Base-by-base conservation (phyloP, 2,113 vertebrate species). In the Syngnathus typhle region DNA sequence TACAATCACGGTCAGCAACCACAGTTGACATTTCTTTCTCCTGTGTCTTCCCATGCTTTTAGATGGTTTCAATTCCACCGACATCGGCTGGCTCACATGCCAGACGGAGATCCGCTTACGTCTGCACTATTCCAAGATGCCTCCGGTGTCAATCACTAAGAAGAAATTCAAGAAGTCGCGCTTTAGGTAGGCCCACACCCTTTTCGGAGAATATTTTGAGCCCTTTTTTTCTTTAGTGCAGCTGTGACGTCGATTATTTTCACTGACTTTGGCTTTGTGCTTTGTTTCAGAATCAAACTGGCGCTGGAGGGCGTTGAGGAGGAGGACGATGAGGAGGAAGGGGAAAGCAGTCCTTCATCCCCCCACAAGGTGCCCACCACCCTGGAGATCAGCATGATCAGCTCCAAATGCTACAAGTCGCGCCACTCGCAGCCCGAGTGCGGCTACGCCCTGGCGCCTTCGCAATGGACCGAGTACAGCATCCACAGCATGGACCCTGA, bases 401-500 rank as follows among this genome's bases (percentile, higher is more conserved):
- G 90, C 2, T 88, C 92, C 51, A 81, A 74, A 0, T 93, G 92
- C 64, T 98, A 93, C 68, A 94, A 91, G 19, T 95, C 93, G 0
- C 94, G 94, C 6, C 96, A 98, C 84, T 92, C 94, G 0, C 97
- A 99, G 86, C 97, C 97, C 0, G 96, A 99, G 62, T 97, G 93
- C 76, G 96, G 97, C 0, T 98, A 98, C 8, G 93, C 90, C 9
- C 78, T 98, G 69, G 95, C 95, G 80, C 86, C 91, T 13, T 88
- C 91, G 15, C 82, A 87, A 0, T 99, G 97, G 97, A 93, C 94
- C 0, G 97, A 99, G 60, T 99, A 98, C 85, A 94, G 89, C 1
- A 94, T 99, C 84, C 94, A 96, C 73, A 98, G 95, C 56, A 96
- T 98, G 96, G 94, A 96, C 44, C 96, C 97, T 7, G 94, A 98